Conservation (phyloP, 2,113 vertebrate species). For the Paradisaea rubra region DNA sequence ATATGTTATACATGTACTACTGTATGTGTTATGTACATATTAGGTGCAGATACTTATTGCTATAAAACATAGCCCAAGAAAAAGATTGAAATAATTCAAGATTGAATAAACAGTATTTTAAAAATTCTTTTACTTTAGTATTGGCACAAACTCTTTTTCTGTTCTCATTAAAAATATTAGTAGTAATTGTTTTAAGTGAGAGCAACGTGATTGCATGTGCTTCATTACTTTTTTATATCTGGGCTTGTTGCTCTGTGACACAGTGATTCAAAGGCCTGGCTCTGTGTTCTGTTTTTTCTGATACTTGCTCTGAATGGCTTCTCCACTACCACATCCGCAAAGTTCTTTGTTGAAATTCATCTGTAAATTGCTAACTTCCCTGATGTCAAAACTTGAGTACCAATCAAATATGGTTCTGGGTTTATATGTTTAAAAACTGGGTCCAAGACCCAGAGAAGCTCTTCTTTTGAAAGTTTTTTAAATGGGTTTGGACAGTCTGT, state of each 20-base stretch:
- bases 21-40: no score
- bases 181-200: background rate
- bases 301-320: background rate
- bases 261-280: background rate
- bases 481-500: no score
- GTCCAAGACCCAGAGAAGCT: background rate
- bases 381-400: background rate
- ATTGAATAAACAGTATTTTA: background rate
- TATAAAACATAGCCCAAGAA: background rate
- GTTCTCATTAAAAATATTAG: background rate
- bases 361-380: background rate
- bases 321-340: background rate
- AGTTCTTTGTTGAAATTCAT: background rate
- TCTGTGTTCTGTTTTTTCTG: background rate
- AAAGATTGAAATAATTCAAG: background rate
- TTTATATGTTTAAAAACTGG: no score
- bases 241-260: background rate
- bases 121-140: background rate
- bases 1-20: background rate
- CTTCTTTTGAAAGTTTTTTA: background rate
- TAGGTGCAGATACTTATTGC: fast-evolving
- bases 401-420: background rate
- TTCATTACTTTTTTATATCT: background rate
- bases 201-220: background rate
- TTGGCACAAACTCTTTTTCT: background rate